Evolutionary conservation across 2,113 vertebrate genomes (phyloP), one percentile per base, ranked within the genome.

Genomic region (Calonectris borealis): DNA sequence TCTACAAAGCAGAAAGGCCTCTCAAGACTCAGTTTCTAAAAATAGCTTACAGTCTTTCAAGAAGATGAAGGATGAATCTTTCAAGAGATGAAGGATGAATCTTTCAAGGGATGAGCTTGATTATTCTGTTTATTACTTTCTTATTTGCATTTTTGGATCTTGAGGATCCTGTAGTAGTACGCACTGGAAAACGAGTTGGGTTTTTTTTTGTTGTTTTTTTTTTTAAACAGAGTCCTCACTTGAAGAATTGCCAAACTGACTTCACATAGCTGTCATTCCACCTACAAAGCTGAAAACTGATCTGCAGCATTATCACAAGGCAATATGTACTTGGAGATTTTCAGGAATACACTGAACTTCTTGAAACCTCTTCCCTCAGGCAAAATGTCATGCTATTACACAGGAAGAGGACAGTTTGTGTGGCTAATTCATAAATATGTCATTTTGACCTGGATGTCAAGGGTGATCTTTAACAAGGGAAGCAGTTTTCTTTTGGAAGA

Each of bases 211-310:
- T 40, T 40, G 8, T 40, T 40, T 40, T 40, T 22, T 26, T 62
- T 38, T 52, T 19, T 49, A 17, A 65, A 25, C 32, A 64, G 70
- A 55, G 32, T 16, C 76, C 75, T 95, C 0, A 2, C 70, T 57
- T 78, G 71, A 75, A 91, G 73, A 79, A 54, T 78, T 3, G 29
- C 83, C 90, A 26, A 60, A 64, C 46, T 57, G 57, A 31, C 36
- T 92, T 78, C 76, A 88, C 68, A 46, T 9, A 86, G 58, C 90
- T 97, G 88, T 81, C 92, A 78, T 17, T 92, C 91, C 92, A 44
- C 73, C 83, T 72, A 46, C 65, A 48, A 78, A 84, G 69, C 93
- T 92, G 86, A 52, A 68, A 81, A 70, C 57, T 65, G 40, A 75
- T 86, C 66, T 72, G 86, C 83, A 94, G 94, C 70, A 76, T 15